Conservation (phyloP, 2,797 vertebrate species). For the Hydrolagus colliei region DNA sequence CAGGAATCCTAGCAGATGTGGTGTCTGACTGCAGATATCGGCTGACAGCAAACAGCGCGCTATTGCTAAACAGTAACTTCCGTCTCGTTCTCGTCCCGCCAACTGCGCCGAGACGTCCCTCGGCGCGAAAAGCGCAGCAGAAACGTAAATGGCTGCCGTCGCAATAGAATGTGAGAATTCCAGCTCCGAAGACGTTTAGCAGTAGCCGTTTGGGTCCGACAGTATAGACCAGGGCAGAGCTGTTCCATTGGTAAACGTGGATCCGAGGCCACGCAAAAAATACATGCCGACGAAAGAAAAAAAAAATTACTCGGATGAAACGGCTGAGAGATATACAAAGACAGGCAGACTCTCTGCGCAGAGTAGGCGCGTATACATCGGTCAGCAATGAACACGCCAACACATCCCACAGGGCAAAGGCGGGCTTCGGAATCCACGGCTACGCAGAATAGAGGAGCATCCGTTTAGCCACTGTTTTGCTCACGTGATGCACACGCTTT, state of each 20-base stretch:
- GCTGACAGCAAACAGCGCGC: neutral
- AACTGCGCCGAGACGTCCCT: neutral
- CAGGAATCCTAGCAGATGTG: neutral
- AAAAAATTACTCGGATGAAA: neutral
- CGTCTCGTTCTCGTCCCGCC: neutral
- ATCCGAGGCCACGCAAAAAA: neutral
- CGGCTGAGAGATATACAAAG: neutral
- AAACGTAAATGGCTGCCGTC: too few relatives aligned
- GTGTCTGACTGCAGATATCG: constrained; percentile 21
- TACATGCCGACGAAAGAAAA: neutral
- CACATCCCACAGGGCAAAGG: too few relatives aligned
- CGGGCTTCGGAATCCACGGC: neutral
- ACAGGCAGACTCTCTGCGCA: too few relatives aligned
- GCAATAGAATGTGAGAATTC: neutral
- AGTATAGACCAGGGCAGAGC: neutral
- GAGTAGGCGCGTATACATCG: neutral
- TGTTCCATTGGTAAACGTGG: neutral
- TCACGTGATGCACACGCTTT: neutral
- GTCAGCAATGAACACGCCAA: neutral
- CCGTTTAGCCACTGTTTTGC: neutral
- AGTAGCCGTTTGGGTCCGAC: neutral
- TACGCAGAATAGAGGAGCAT: neutral
- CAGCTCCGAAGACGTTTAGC: neutral
- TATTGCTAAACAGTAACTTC: neutral
- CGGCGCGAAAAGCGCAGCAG: too few relatives aligned